phyloP scores from a whole-genome alignment of 2,888 invertebrate genomes.

The Mamestra brassicae region DNA sequence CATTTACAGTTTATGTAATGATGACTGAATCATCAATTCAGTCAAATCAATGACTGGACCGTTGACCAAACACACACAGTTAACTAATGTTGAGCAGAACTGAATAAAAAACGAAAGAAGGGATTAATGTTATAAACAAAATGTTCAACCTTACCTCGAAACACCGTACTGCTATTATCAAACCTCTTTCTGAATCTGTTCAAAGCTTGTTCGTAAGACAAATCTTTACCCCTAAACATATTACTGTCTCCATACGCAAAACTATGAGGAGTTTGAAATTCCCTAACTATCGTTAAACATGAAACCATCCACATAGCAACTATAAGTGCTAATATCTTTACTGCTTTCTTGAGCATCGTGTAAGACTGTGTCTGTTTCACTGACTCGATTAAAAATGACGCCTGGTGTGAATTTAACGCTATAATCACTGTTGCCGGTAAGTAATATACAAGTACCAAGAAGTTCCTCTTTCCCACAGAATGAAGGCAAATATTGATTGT shows the following conservation, averaged over 20 bases:
- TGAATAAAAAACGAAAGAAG: background rate
- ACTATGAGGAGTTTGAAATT: conserved; percentile 61
- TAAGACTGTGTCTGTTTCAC: conserved; percentile 11
- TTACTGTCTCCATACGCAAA: background rate
- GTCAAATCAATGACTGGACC: too few relatives aligned
- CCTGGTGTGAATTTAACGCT: background rate
- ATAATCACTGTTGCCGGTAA: conserved; percentile 50
- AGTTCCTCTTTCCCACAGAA: conserved; percentile 69
- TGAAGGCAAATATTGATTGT: conserved; percentile 71
- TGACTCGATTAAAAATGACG: conserved; percentile 27
- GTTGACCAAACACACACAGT: too few relatives aligned
- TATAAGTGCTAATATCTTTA: conserved; percentile 66
- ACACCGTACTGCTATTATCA: conserved; percentile 57
- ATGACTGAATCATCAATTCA: too few relatives aligned
- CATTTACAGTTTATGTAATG: too few relatives aligned
- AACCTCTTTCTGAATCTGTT: conserved; percentile 62
- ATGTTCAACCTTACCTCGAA: conserved; percentile 62
- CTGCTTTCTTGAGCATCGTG: conserved; percentile 56
- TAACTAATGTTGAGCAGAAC: background rate
- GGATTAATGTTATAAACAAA: background rate
- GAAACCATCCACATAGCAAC: conserved; percentile 74
- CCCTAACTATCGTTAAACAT: conserved; percentile 69
- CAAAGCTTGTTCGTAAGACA: conserved; percentile 66
- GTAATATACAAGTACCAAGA: conserved; percentile 65
- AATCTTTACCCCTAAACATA: conserved; percentile 30